Percentiles rank a stretch among this genome's conserved stretches.
Evolutionary conservation across 1,140 invertebrate genomes (phyloP).

Genomic region (Proctacanthus coquilletti): DNA sequence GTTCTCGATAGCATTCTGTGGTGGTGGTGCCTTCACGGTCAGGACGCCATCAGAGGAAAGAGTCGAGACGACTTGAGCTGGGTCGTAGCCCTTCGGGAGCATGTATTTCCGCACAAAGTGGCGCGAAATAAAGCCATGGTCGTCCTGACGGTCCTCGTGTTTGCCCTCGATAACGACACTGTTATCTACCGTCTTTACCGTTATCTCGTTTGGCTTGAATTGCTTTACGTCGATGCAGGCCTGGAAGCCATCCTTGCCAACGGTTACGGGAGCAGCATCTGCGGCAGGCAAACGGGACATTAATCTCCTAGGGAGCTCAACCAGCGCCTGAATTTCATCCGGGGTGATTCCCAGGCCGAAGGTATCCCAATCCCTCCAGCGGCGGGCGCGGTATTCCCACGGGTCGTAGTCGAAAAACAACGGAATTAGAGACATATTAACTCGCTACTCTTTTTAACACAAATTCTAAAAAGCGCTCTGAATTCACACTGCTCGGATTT

Average conservation of each 20-base stretch:
- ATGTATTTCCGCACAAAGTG: slow-evolving; percentile 54
- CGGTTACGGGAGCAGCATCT: too few relatives aligned
- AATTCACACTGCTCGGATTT: too few relatives aligned
- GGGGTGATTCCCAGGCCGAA: not conserved
- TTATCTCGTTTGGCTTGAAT: slow-evolving; percentile 69
- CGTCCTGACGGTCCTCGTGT: slow-evolving; percentile 59
- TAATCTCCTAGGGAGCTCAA: not conserved
- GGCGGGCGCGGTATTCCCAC: not conserved
- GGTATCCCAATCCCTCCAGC: not conserved
- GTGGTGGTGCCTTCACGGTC: slow-evolving; percentile 44
- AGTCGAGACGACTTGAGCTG: slow-evolving; percentile 44
- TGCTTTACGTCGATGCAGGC: slow-evolving; percentile 69
- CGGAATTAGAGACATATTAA: not conserved
- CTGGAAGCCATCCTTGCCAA: slow-evolving; percentile 45
- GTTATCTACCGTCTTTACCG: slow-evolving; percentile 62
- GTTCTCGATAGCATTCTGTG: slow-evolving; percentile 25
- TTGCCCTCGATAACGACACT: slow-evolving; percentile 52
- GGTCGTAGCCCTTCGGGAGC: slow-evolving; percentile 48
- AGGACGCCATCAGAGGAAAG: slow-evolving; percentile 61
- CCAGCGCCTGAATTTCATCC: not conserved
- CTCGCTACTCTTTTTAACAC: too few relatives aligned
- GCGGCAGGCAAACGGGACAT: too few relatives aligned
- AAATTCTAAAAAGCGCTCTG: too few relatives aligned
- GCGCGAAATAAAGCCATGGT: slow-evolving; percentile 55
- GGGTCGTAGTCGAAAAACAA: not conserved